Evolutionary conservation across 2,113 vertebrate genomes (phyloP).

Genomic region (Propithecus coquereli): DNA sequence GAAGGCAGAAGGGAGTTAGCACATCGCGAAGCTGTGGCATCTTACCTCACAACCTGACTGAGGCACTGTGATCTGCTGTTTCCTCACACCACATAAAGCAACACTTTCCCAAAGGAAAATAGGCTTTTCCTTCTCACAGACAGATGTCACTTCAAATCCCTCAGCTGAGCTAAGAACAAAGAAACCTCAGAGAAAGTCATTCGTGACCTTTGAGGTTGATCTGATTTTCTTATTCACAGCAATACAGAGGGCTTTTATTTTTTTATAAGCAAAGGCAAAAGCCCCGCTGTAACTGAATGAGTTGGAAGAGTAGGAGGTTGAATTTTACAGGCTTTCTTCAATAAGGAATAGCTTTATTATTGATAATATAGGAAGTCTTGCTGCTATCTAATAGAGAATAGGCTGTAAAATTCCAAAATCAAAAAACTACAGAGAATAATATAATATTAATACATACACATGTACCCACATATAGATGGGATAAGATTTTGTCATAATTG

Average conservation of each 20-base stretch:
- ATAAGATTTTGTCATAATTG: neutral
- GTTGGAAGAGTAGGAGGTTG: neutral
- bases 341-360: conserved; percentile 34
- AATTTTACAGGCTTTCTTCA: conserved; percentile 17
- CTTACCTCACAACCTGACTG: neutral
- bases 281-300: neutral
- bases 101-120: neutral
- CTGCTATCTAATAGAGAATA: neutral
- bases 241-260: neutral
- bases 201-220: conserved; percentile 43
- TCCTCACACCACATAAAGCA: neutral
- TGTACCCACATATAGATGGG: neutral
- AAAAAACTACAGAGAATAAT: neutral
- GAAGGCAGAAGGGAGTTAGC: neutral
- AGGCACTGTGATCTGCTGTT: neutral
- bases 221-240: conserved; percentile 60
- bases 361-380: neutral
- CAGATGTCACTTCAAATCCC: conserved; percentile 33
- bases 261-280: conserved; percentile 29
- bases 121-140: neutral
- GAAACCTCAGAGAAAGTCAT: conserved; percentile 41
- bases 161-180: conserved; percentile 43
- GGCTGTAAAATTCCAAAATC: neutral
- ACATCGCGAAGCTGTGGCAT: rapidly evolving
- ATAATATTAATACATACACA: neutral